Percentiles rank a stretch among this genome's conserved stretches.
phyloP scores from a whole-genome alignment of 2,888 invertebrate species.

The Polydrusus pterygomalis region DNA sequence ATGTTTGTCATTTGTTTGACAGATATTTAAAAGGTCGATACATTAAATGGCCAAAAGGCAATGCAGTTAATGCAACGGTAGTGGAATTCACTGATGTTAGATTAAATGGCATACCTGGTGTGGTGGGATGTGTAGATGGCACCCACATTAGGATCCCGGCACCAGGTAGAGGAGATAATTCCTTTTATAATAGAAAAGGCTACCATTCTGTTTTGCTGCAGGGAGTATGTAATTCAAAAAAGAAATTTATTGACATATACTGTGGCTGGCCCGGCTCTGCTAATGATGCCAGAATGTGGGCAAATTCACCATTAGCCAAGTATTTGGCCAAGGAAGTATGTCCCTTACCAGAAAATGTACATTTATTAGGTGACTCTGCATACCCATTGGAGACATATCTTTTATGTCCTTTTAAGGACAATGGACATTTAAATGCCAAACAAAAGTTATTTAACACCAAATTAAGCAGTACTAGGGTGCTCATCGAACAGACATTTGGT shows the following conservation, averaged over 20 bases:
- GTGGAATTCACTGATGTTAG: slow-evolving; percentile 42
- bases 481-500: slow-evolving; percentile 45
- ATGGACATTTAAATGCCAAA: slow-evolving; percentile 26
- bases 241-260: slow-evolving; percentile 31
- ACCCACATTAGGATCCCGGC: slow-evolving; percentile 43
- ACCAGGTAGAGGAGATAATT: slow-evolving; percentile 41
- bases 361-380: slow-evolving; percentile 43
- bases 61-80: slow-evolving; percentile 22
- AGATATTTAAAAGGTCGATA: slow-evolving; percentile 26
- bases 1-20: no score
- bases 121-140: slow-evolving; percentile 47
- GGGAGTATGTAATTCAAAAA: slow-evolving; percentile 37
- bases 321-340: no score
- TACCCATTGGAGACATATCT: slow-evolving; percentile 39
- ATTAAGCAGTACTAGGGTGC: slow-evolving; percentile 39
- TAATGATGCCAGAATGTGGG: slow-evolving; percentile 37
- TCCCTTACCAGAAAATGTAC: slow-evolving; percentile 13
- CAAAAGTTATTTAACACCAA: slow-evolving; percentile 37
- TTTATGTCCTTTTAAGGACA: slow-evolving; percentile 40
- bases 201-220: no score
- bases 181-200: slow-evolving; percentile 49
- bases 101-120: slow-evolving; percentile 25
- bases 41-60: slow-evolving; percentile 38
- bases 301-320: slow-evolving; percentile 10
- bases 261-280: slow-evolving; percentile 47